Base-by-base conservation (phyloP, 2,797 vertebrate genomes). In the Hypotaenidia okinawae region DNA sequence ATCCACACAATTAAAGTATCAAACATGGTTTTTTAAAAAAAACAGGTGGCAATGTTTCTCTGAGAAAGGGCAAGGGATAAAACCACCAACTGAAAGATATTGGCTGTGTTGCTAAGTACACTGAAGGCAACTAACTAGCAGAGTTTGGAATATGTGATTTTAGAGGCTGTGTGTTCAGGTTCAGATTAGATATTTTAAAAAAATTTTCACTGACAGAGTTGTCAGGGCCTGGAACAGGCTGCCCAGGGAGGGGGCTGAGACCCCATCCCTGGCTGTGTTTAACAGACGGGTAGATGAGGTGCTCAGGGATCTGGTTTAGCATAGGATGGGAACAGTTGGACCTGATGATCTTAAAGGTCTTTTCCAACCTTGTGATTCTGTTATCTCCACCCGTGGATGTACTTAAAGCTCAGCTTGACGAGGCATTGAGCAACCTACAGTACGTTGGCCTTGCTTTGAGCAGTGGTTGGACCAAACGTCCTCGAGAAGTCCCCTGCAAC, bases 91-190 rank as follows among this genome's bases (percentile, higher is more conserved):
- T 18, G 28, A 45, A 84, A 43, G 10, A 11, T 8, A 32, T 27
- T 54, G 27, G 3, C 32, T 13, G 1, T 25, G 13, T n/a, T 32
- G 22, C 27, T n/a, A 47, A 22, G 43, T 16, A 13, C 2, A 0
- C 9, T 59, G 66, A 58, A 35, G 62, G 33, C 2, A 64, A 14
- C 41, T 52, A 75, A 32, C 18, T 15, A 67, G 22, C 23, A 54
- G 39, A 4, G 2, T 70, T 32, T 16, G 49, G 55, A 55, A 82
- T 10, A 21, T 0, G 8, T 51, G 52, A 11, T 74, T 63, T 86
- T 33, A 23, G 66, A 61, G 33, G 4, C 12, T 41, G 39, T 41
- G 39, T 41, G 39, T 41, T 41, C 39, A 41, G 39, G 39, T 41
- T 41, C 39, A 13, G 39, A 41, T 13, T 41, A 41, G 13, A 41